Base-by-base conservation (phyloP, 2,888 invertebrate species). In the Noctua janthe region DNA sequence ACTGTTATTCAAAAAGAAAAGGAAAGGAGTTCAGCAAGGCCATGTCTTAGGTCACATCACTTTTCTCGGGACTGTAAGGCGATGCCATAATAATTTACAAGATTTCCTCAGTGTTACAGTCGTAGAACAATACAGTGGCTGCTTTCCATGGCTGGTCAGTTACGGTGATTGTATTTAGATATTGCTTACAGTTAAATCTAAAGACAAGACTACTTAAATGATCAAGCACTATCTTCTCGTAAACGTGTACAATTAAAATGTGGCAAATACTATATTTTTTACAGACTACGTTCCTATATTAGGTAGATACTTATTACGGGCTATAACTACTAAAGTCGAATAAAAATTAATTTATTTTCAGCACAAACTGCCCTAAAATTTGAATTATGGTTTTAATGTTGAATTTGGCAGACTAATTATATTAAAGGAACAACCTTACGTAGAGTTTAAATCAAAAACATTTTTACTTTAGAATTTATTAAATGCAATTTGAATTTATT, bases 11-110 rank as follows among this genome's bases (percentile, higher is more conserved):
- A 29, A 51, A 51, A 13, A n/a, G 13, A 67, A 73, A 67, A 67
- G 23, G 29, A 47, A 54, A 70, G 29, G 74, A 7, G 64, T 77
- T 39, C 13, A n/a, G 11, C 69, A 77, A 72, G 86, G 72, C 74
- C n/a, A 56, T 54, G 29, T 75, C 74, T 69, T 75, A 77, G 77
- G 70, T 59, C 71, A 35, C 62, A 71, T 15, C 17, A 56, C 15
- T 67, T 66, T 69, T 47, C 51, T 69, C 17, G 29, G 62, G 15
- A 81, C 56, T 73, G 66, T 64, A 74, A 23, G 23, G 17, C 6
- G 35, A 72, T 80, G 62, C 86, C 35, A 71, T 73, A 54, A 80
- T 43, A 35, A 71, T 70, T 64, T 0, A 56, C 54, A 76, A 54
- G 54, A 62, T 51, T 70, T n/a, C 20, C 43, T 35, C 23, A 13